These are phyloP conservation scores for Acropternis orthonyx DNA, from an alignment of 2,797 vertebrate species.

Conservation along the genomic window DNA sequence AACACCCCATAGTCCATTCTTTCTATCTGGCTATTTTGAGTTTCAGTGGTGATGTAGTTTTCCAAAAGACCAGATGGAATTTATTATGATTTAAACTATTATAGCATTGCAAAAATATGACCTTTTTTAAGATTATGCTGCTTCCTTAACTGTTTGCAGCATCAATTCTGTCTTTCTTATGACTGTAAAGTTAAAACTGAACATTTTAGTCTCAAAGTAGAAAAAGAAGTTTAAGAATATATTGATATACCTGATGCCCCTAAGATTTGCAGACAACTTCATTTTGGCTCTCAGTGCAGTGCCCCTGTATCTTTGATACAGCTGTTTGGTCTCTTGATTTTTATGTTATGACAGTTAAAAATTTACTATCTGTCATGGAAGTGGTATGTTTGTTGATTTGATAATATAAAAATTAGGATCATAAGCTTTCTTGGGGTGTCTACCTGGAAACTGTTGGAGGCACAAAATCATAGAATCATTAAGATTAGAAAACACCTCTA, in stretches of 20 bases:
- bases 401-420: background rate
- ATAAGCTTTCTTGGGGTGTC: background rate
- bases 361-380: background rate
- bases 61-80: slow-evolving; percentile 65
- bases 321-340: background rate
- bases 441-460: background rate
- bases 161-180: background rate
- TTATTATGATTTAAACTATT: slow-evolving; percentile 53
- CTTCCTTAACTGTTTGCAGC: slow-evolving; percentile 12
- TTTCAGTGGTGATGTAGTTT: slow-evolving; percentile 22
- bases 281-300: background rate
- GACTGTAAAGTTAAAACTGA: background rate
- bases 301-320: background rate
- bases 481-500: background rate
- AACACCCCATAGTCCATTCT: background rate
- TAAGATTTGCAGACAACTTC: background rate
- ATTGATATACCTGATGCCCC: background rate
- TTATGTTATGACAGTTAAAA: background rate
- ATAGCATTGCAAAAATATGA: slow-evolving; percentile 39
- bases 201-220: background rate
- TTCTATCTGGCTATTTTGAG: slow-evolving; percentile 15
- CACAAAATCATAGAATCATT: background rate
- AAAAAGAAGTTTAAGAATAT: background rate
- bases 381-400: background rate
- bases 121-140: background rate